Percentiles rank a stretch among this genome's conserved stretches.
Evolutionary conservation across 2,797 vertebrate species (phyloP).

Genomic region (Siniperca scherzeri): DNA sequence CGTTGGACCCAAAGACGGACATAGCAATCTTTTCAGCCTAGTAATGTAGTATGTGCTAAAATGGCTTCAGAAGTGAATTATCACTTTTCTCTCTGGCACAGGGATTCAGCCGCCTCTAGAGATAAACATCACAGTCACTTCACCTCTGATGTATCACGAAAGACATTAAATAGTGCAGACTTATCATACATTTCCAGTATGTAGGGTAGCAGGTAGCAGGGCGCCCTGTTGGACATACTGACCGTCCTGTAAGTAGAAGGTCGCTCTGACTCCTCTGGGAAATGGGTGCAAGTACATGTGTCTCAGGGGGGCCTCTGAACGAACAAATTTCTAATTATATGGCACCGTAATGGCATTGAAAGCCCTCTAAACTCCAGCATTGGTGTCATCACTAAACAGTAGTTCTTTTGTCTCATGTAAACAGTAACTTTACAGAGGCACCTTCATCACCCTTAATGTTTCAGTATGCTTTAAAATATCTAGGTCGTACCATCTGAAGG

Average conservation of each 20-base stretch:
- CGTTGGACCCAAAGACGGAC: constrained; percentile 86
- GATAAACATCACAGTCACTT: constrained; percentile 69
- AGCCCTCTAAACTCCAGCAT: constrained; percentile 53
- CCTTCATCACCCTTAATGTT: constrained; percentile 18
- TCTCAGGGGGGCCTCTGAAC: constrained; percentile 56
- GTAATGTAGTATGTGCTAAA: constrained; percentile 84
- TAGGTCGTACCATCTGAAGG: neutral
- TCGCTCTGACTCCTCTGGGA: constrained; percentile 52
- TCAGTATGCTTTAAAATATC: constrained; percentile 2
- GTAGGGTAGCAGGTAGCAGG: constrained; percentile 39
- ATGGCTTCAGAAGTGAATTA: constrained; percentile 86
- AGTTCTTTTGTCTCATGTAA: constrained; percentile 24
- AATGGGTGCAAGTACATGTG: constrained; percentile 46
- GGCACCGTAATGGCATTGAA: constrained; percentile 56
- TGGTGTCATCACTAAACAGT: constrained; percentile 29
- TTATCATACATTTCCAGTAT: constrained; percentile 36
- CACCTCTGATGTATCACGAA: constrained; percentile 40
- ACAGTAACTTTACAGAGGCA: constrained; percentile 30
- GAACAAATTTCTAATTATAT: constrained; percentile 64
- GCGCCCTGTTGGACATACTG: constrained; percentile 37
- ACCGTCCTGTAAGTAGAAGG: constrained; percentile 65
- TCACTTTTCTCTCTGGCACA: constrained; percentile 78
- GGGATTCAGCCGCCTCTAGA: constrained; percentile 70
- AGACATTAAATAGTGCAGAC: constrained; percentile 51
- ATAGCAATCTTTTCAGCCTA: constrained; percentile 82